Base-by-base conservation (phyloP, 2,888 invertebrate species). In the Lucinisca nassula region DNA sequence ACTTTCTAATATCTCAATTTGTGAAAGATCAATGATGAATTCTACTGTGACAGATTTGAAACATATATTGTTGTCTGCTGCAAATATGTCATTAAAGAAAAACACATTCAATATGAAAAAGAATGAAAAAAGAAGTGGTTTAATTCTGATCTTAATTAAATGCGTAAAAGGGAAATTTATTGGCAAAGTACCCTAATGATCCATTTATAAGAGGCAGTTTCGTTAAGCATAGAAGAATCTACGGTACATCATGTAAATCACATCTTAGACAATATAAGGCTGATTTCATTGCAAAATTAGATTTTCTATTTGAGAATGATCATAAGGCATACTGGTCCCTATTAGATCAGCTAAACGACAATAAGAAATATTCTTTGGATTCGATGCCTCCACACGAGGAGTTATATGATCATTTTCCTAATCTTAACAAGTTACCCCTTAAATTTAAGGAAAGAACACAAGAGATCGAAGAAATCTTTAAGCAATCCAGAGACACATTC, bases 181-280 rank as follows among this genome's bases (percentile, higher is more conserved):
- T 27, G 2, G 76, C 55, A 27, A 76, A 76, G 35, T 55, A 76
- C n/a, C 76, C 76, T 58, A 35, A 27, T 51, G 76, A 76, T 37
- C 58, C 76, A 0, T 6, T n/a, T 10, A 10, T 55, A 32, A 76
- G 76, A 37, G 76, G 76, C 10, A 76, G 12, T 35, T 76, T 76
- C n/a, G 55, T 35, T 37, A 76, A 76, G 37, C 58, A 35, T 24
- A 76, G 58, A n/a, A 76, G 35, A 35, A n/a, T n/a, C 14, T 78
- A 78, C 61, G 24, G 40, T 21, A 61, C 3, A 21, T 67, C 35
- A 35, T 67, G 67, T 35, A 32, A 67, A 67, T 35, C 4, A 10
- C 2, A 67, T 27, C 58, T 35, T 0, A 78, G 32, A 17, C 37
- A 27, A 10, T 78, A 38, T 24, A 78, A 78, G 37, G n/a, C 37